These are phyloP conservation scores for Thymelicus acteon DNA, from an alignment of 2,888 invertebrate species.

Conservation along the genomic window DNA sequence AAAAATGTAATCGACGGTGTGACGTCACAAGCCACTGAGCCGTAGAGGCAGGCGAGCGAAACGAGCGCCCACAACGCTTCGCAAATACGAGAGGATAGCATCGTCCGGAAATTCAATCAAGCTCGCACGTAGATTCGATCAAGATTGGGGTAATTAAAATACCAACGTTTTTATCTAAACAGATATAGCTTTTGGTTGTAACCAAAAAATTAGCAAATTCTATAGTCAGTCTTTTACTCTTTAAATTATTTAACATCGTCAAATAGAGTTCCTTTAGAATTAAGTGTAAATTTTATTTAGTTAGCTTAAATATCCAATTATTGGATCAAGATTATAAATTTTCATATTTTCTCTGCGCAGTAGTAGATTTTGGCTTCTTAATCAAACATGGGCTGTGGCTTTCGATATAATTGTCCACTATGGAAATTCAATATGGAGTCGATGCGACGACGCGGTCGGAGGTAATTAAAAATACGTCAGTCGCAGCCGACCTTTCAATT, in stretches of 20 bases:
- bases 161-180: constrained; percentile 68
- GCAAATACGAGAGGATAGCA: constrained; percentile 77
- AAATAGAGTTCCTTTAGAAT: too few species aligned
- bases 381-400: constrained; percentile 54
- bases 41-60: constrained; percentile 57
- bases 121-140: constrained; percentile 79
- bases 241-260: too few species aligned
- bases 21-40: constrained; percentile 80
- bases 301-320: too few species aligned
- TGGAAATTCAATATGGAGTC: constrained; percentile 75
- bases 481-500: constrained; percentile 81
- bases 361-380: constrained; percentile 49
- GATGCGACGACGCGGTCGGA: constrained; percentile 71
- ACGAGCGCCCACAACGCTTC: constrained; percentile 65
- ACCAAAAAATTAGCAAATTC: background rate
- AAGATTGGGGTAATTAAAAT: constrained; percentile 82
- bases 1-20: constrained; percentile 71
- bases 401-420: constrained; percentile 74
- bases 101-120: constrained; percentile 81
- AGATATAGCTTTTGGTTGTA: constrained; percentile 5
- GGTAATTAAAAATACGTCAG: constrained; percentile 84
- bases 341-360: constrained; percentile 22
- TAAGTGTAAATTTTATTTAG: too few species aligned
- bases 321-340: background rate
- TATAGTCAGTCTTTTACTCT: background rate